Base-by-base conservation (phyloP, 1,140 invertebrate species). In the Platorchestia sp. region DNA sequence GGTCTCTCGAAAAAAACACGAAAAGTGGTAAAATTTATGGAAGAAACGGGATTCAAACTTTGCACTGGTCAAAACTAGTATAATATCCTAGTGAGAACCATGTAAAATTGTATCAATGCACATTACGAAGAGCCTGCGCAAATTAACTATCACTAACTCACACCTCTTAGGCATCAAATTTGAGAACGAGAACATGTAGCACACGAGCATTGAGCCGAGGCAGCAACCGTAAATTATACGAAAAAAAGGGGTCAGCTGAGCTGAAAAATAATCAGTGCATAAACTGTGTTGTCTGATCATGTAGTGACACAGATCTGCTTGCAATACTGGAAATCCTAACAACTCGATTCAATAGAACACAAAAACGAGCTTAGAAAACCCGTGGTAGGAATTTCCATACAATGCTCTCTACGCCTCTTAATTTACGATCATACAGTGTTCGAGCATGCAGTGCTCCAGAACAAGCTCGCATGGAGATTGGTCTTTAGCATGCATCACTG, bases 401-500 rank as follows among this genome's bases (percentile, higher is more conserved):
- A 93, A 93, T 93, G 91, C 91, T 93, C 40, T 90, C 87, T 43
- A 90, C 22, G 87, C 41, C 87, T 45, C 87, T 90, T 14, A 75
- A 75, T 75, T 75, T 75, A 75, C 41, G 87, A 44, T 41, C 87
- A 16, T 89, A 27, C 10, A 27, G 42, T 93, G 91, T n/a, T 36
- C 91, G 47, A 93, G 91, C 43, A 93, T 93, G 91, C 91, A 93
- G 45, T 93, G 91, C 91, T 45, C 91, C 43, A 93, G 91, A 93
- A 93, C 43, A 44, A 93, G 91, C 91, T 93, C 40, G 91, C 45
- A 93, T 93, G 43, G 43, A n/a, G 43, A 93, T 93, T 45, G 91
- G 41, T 93, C 7, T 93, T 93, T 93, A 93, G 91, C 91, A 93
- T 93, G 91, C 91, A 45, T 93, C 91, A n/a, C 43, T 45, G 43